Evolutionary conservation across 2,797 vertebrate species (phyloP).

Genomic region (Cottoperca gobio): DNA sequence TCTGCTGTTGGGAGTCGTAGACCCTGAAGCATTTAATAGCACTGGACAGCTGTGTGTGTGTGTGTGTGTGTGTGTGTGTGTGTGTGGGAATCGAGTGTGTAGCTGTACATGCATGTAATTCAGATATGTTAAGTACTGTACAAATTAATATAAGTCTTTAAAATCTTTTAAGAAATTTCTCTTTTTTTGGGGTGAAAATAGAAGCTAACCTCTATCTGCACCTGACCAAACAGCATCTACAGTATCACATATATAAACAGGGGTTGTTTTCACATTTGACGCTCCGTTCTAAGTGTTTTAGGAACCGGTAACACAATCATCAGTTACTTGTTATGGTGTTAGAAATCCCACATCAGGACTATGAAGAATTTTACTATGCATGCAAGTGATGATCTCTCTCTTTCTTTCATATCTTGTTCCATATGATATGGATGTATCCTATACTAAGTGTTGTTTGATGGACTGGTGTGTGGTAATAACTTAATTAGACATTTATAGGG

Average conservation of each 20-base stretch:
- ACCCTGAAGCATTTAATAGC: slow-evolving; percentile 47
- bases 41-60: slow-evolving; percentile 38
- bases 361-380: slow-evolving; percentile 70
- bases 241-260: neutral
- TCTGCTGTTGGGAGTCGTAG: slow-evolving; percentile 39
- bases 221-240: slow-evolving; percentile 1
- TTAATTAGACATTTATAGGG: slow-evolving; percentile 53
- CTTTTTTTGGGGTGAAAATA: neutral
- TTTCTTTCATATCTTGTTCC: slow-evolving; percentile 63
- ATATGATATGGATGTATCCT: slow-evolving; percentile 64
- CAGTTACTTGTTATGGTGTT: slow-evolving; percentile 33
- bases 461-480: slow-evolving; percentile 52
- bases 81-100: slow-evolving; percentile 1
- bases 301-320: neutral
- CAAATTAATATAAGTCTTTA: slow-evolving; percentile 36
- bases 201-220: slow-evolving; percentile 1
- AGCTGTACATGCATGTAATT: slow-evolving; percentile 1
- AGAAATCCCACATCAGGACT: slow-evolving; percentile 41
- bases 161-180: slow-evolving; percentile 16
- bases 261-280: neutral
- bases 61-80: slow-evolving; percentile 27
- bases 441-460: slow-evolving; percentile 62
- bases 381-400: slow-evolving; percentile 72
- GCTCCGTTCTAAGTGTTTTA: slow-evolving; percentile 3
- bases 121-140: slow-evolving; percentile 21